Evolutionary conservation across 1,140 invertebrate species (phyloP), one percentile per base, ranked within the genome.

Genomic region (Octopus sinensis): DNA sequence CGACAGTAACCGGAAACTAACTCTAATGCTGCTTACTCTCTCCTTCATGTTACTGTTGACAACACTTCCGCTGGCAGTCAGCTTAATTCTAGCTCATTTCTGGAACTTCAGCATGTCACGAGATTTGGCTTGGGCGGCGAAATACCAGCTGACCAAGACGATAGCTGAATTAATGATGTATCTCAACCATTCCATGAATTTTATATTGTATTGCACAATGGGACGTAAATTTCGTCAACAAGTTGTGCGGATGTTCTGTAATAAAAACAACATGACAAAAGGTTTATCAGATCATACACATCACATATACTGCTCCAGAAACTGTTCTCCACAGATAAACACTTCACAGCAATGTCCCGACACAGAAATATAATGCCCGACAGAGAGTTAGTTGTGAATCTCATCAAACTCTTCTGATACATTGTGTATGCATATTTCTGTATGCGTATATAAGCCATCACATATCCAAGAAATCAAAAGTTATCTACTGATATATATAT

Each of bases 171-270:
- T 90, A 12, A 84, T 91, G 1, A 90, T 91, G 88, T 91, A 91
- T 82, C 80, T 89, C 7, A 91, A 91, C 80, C 91, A 91, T 84
- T 89, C 90, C 52, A 87, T 90, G 43, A 91, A 91, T 83, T 91
- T 91, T 84, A 90, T 90, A 77, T 84, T 91, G 1, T 91, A 91
- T 83, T 90, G 88, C 81, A 88, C 89, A 17, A 90, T 88, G 9
- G 90, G 91, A 0, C 84, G 88, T 78, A 89, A 88, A 82, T 91
- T 91, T 82, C 80, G 90, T 53, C 83, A 84, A 17, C 86, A 90
- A 79, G 62, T 80, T 23, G 13, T 75, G 10, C 52, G 79, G 17
- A 56, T 79, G 53, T 79, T 56, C 52, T 79, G 79, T 54, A 62
- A 43, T 62, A 17, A 51, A 54, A 13, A 56, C 17, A 51, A 62